Conservation (phyloP, 64 coral and sea anemone genomes). For the Montipora cactus region DNA sequence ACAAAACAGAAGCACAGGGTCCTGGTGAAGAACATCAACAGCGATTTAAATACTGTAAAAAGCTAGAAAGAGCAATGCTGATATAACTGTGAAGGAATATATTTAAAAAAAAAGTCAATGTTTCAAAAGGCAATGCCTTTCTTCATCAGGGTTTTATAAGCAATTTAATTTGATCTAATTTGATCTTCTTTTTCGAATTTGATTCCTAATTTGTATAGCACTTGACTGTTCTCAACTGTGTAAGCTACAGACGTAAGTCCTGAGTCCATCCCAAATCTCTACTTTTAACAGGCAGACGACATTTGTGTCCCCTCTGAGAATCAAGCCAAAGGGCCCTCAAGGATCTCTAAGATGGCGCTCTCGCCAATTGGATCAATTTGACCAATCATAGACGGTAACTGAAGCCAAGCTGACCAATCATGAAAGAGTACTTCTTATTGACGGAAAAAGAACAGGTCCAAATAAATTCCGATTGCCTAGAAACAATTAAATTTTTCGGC, state of each 20-base stretch:
- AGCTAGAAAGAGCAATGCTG: too few relatives aligned
- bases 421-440: background rate
- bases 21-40: too few relatives aligned
- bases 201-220: too few relatives aligned
- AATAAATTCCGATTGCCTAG: background rate
- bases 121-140: too few relatives aligned
- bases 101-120: too few relatives aligned
- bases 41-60: too few relatives aligned
- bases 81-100: too few relatives aligned
- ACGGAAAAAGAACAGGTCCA: background rate
- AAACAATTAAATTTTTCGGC: background rate
- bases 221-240: too few relatives aligned
- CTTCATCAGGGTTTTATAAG: too few relatives aligned
- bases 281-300: background rate
- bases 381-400: background rate
- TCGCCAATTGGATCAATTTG: background rate
- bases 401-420: background rate
- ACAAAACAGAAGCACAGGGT: too few relatives aligned
- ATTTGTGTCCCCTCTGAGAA: conserved; percentile 66
- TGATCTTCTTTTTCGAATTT: too few relatives aligned
- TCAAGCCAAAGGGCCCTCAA: conserved; percentile 45
- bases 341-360: conserved; percentile 24
- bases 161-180: too few relatives aligned
- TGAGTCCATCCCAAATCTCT: background rate
- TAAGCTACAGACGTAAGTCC: background rate